These are phyloP conservation scores for Drosophila formosana DNA, from an alignment of 2,888 invertebrate species.

Conservation along the genomic window DNA sequence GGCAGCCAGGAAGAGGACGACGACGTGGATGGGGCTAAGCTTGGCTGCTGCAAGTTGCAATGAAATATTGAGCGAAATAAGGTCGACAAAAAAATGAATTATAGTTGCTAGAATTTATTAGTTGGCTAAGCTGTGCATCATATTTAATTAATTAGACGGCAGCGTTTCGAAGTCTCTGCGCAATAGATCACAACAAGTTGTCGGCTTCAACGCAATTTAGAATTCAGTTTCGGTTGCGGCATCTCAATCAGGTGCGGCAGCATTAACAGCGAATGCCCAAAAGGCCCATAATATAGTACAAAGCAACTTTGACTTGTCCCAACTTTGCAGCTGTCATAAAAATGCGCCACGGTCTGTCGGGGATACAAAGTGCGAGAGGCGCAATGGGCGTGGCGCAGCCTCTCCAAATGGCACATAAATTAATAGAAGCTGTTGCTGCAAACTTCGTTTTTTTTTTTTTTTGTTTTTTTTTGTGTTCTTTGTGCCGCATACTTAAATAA, in stretches of 20 bases:
- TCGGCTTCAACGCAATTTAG: not conserved
- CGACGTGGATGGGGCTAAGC: not conserved
- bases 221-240: conserved; percentile 9
- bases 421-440: conserved; percentile 62
- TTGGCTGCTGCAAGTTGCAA: not conserved
- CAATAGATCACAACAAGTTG: not conserved
- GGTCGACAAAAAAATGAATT: not conserved
- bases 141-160: not conserved
- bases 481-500: conserved; percentile 63
- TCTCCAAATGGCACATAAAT: conserved; percentile 69
- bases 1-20: conserved; percentile 6
- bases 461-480: not conserved
- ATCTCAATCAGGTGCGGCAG: conserved; percentile 15
- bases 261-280: conserved; percentile 30
- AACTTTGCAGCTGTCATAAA: conserved; percentile 73
- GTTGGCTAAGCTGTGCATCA: not conserved
- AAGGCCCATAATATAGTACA: conserved; percentile 35
- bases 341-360: conserved; percentile 42
- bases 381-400: conserved; percentile 28
- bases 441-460: conserved; percentile 29
- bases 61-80: not conserved
- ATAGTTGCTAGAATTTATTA: not conserved
- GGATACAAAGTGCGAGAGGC: not conserved
- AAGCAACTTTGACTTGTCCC: conserved; percentile 58
- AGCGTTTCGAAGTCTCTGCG: not conserved